Percentiles rank a stretch among this genome's conserved stretches.
These are phyloP conservation scores for Lymantria dispar DNA, from an alignment of 2,888 invertebrate species.

Conservation along the genomic window DNA sequence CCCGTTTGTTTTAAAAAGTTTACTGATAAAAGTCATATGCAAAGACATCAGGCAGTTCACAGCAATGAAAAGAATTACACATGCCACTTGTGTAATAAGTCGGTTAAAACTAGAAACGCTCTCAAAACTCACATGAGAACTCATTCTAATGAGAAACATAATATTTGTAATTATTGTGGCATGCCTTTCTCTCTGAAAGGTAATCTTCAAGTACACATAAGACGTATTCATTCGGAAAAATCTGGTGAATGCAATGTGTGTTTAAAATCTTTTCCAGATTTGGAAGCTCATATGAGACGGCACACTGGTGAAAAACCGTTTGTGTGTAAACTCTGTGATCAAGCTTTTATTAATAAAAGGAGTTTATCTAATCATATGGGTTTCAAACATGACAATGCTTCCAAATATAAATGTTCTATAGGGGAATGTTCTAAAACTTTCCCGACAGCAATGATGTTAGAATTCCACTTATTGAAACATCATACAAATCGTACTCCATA, in stretches of 20 bases:
- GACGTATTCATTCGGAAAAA: slow-evolving; percentile 79
- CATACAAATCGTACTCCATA: slow-evolving; percentile 73
- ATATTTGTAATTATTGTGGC: slow-evolving; percentile 69
- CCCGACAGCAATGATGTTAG: slow-evolving; percentile 67
- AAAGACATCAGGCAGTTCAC: slow-evolving; percentile 65
- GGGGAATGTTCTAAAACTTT: slow-evolving; percentile 67
- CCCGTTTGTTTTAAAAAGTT: slow-evolving; percentile 63
- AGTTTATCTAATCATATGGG: slow-evolving; percentile 66
- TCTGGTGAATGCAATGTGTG: slow-evolving; percentile 80
- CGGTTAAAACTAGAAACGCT: slow-evolving; percentile 75
- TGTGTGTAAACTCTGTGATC: slow-evolving; percentile 60
- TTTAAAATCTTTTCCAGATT: slow-evolving; percentile 77
- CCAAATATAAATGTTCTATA: slow-evolving; percentile 68
- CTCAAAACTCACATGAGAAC: slow-evolving; percentile 72
- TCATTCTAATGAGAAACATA: slow-evolving; percentile 67
- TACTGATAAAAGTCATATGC: slow-evolving; percentile 55
- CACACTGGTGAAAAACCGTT: slow-evolving; percentile 81
- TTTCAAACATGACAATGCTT: slow-evolving; percentile 67
- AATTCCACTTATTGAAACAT: slow-evolving; percentile 70
- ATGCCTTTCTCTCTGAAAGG: slow-evolving; percentile 79
- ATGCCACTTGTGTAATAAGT: slow-evolving; percentile 78
- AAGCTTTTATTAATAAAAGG: slow-evolving; percentile 56
- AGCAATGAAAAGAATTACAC: slow-evolving; percentile 76
- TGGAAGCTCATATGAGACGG: slow-evolving; percentile 80
- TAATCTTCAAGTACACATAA: slow-evolving; percentile 78